These are phyloP conservation scores for Tachystola acroxantha DNA, from an alignment of 2,888 invertebrate genomes.

Conservation along the genomic window DNA sequence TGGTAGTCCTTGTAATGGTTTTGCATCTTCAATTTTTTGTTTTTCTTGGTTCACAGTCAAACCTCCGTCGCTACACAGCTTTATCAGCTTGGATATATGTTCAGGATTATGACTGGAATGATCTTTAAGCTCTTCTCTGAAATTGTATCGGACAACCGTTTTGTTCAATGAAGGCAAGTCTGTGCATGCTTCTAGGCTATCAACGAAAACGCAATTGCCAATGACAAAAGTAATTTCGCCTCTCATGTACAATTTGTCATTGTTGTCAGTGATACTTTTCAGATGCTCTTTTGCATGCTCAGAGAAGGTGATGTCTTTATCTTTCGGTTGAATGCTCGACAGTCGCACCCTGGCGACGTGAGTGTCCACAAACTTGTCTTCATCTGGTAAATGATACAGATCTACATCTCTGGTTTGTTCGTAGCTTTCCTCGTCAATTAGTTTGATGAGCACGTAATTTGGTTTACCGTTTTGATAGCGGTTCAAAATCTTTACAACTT, in stretches of 20 bases:
- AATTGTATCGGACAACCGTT: constrained; percentile 70
- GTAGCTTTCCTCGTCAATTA: constrained; percentile 79
- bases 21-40: constrained; percentile 20
- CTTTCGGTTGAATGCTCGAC: constrained; percentile 53
- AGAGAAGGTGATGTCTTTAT: constrained; percentile 59
- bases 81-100: constrained; percentile 66
- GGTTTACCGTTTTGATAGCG: constrained; percentile 42
- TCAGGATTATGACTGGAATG: constrained; percentile 56
- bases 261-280: constrained; percentile 37
- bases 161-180: constrained; percentile 67
- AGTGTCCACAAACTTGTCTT: constrained; percentile 63
- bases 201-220: constrained; percentile 81
- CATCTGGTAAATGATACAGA: constrained; percentile 70
- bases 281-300: constrained; percentile 42
- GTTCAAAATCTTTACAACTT: constrained; percentile 65
- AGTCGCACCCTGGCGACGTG: constrained; percentile 55
- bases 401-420: constrained; percentile 51
- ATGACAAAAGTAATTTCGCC: constrained; percentile 76
- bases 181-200: constrained; percentile 79
- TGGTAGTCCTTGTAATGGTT: constrained; percentile 19
- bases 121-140: constrained; percentile 65
- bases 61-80: constrained; percentile 55
- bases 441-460: constrained; percentile 61
- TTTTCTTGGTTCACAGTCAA: constrained; percentile 11
- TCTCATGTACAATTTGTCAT: constrained; percentile 52